Evolutionary conservation across 1,140 invertebrate genomes (phyloP).

Genomic region (Procambarus clarkii): DNA sequence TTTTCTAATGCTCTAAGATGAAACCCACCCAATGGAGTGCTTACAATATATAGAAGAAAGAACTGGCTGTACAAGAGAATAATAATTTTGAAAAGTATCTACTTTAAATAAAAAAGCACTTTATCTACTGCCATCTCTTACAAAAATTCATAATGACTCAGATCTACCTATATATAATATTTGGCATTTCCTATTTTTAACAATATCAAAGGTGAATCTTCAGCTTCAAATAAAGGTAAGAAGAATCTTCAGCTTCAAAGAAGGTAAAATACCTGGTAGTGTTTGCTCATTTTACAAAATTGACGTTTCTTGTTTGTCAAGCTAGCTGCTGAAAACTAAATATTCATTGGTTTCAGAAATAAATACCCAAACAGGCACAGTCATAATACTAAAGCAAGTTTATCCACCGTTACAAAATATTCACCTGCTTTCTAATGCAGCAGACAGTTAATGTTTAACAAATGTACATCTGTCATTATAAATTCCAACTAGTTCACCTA

Average conservation of each 20-base stretch:
- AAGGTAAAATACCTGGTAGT: not conserved
- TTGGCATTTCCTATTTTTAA: not conserved
- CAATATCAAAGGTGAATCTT: not conserved
- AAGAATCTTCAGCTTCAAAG: too few relatives aligned
- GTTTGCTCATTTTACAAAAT: not conserved
- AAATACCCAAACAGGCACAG: slow-evolving; percentile 10
- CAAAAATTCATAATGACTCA: slow-evolving; percentile 25
- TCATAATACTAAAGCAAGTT: not conserved
- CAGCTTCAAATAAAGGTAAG: not conserved
- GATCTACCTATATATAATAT: slow-evolving; percentile 25
- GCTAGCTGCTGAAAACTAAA: not conserved
- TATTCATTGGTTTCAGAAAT: not conserved
- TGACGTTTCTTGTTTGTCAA: not conserved
- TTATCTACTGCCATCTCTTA: slow-evolving; percentile 21
- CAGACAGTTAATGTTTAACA: not conserved
- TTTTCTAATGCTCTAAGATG: slow-evolving; percentile 12
- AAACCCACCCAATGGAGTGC: slow-evolving; percentile 27
- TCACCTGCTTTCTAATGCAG: not conserved
- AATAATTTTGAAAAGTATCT: slow-evolving; percentile 11
- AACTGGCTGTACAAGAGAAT: slow-evolving; percentile 12
- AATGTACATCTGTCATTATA: not conserved
- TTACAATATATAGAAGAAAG: slow-evolving; percentile 10
- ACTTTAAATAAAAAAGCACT: not conserved
- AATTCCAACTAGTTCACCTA: not conserved
- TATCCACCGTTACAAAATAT: not conserved